Evolutionary conservation across 2,888 invertebrate species (phyloP).

Genomic region (Trachelus troglodyta): DNA sequence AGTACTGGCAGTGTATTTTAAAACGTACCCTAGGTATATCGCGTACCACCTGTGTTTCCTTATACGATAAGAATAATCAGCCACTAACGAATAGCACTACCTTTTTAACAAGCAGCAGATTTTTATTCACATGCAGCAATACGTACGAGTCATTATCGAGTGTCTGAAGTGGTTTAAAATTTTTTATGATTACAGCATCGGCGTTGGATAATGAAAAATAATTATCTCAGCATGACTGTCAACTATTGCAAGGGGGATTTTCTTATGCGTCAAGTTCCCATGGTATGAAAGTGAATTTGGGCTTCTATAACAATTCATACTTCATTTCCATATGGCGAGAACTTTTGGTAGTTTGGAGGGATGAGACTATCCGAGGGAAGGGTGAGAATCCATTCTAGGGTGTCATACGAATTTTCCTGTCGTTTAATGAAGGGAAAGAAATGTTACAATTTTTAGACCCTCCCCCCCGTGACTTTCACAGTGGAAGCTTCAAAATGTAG

Average conservation of each 20-base stretch:
- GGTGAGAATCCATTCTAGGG: neutral
- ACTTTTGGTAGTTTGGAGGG: neutral
- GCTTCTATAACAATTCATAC: conserved; percentile 20
- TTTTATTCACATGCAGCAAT: neutral
- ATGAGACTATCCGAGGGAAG: neutral
- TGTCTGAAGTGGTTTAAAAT: neutral
- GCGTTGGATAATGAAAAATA: conserved; percentile 27
- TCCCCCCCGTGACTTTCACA: neutral
- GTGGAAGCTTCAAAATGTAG: neutral
- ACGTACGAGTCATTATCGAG: neutral
- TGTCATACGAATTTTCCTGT: neutral
- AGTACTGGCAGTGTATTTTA: too few relatives aligned
- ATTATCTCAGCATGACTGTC: conserved; percentile 32
- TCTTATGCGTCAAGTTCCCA: conserved; percentile 15
- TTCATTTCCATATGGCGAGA: conserved; percentile 22
- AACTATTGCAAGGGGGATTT: conserved; percentile 13
- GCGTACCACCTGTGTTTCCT: neutral
- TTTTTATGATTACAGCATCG: conserved; percentile 26
- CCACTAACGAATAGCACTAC: neutral
- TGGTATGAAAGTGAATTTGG: conserved; percentile 8
- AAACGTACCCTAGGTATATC: neutral
- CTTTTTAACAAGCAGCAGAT: neutral
- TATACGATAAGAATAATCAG: neutral
- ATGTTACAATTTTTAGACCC: neutral
- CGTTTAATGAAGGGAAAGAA: neutral